Percentiles rank a stretch among this genome's conserved stretches.
Evolutionary conservation across 2,113 vertebrate genomes (phyloP).

Genomic region (Scomber scombrus): DNA sequence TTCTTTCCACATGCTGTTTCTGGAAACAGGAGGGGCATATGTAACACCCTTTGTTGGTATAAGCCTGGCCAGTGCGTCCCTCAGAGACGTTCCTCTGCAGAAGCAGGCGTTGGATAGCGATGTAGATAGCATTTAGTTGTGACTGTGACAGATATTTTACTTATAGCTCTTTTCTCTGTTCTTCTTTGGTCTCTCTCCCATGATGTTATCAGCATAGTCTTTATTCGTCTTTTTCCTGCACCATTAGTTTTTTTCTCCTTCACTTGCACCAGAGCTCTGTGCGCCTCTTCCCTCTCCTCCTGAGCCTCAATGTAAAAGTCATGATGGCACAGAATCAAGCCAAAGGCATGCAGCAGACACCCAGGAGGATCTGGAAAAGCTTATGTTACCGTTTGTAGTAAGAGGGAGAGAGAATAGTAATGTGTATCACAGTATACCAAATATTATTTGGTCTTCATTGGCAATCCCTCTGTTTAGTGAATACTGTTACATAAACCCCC

Average conservation of each 20-base stretch:
- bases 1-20: constrained; percentile 57
- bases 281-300: constrained; percentile 19
- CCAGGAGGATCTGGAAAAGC: constrained; percentile 40
- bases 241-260: constrained; percentile 3
- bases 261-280: constrained; percentile 1
- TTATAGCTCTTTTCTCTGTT: constrained; percentile 13
- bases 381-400: constrained; percentile 48
- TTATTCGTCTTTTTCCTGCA: constrained; percentile 11
- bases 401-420: constrained; percentile 24
- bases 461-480: constrained; percentile 13
- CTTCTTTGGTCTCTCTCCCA: constrained; percentile 20
- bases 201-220: constrained; percentile 31
- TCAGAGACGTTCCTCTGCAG: constrained; percentile 44
- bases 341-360: constrained; percentile 28
- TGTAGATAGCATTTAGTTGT: constrained; percentile 20
- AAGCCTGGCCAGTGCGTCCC: constrained; percentile 41
- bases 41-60: constrained; percentile 63
- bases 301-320: constrained; percentile 65
- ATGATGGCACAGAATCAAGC: constrained; percentile 43
- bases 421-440: constrained; percentile 8
- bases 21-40: constrained; percentile 50
- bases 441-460: constrained; percentile 20
- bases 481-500: constrained; percentile 21
- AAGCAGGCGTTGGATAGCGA: constrained; percentile 18
- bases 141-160: constrained; percentile 29